A percentile compares a stretch with the other conserved stretches of the same genome.
phyloP scores from a whole-genome alignment of 2,113 vertebrate genomes.

The Nyctibius bracteatus region DNA sequence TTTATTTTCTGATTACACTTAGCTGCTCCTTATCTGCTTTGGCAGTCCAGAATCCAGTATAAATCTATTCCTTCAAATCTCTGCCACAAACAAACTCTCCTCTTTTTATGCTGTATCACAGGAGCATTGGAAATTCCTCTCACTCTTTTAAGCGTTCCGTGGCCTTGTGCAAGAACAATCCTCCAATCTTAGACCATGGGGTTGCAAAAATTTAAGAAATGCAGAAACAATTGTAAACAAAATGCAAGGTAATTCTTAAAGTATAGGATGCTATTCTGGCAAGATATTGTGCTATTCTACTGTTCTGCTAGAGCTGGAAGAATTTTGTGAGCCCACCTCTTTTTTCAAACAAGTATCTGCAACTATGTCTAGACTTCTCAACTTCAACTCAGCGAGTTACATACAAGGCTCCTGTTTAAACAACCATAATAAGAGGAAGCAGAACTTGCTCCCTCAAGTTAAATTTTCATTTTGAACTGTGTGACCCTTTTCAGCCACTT shows the following conservation, averaged over 20 bases:
- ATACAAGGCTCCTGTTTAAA: background rate
- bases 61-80: background rate
- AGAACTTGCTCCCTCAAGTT: background rate
- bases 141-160: background rate
- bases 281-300: background rate
- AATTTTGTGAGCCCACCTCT: background rate
- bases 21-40: background rate
- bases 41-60: background rate
- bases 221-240: background rate
- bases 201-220: background rate
- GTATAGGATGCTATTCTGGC: background rate
- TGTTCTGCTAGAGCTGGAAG: background rate
- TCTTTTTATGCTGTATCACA: background rate
- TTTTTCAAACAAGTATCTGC: background rate
- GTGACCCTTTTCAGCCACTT: background rate
- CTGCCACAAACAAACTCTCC: background rate
- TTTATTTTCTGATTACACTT: background rate
- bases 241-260: background rate
- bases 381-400: fast-evolving
- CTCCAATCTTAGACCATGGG: background rate
- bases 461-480: background rate
- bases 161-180: background rate
- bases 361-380: background rate
- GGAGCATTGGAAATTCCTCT: background rate
- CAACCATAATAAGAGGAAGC: background rate